Conservation (phyloP, 35 echinoderm and acorn worm species). For the Lytechinus pictus region DNA sequence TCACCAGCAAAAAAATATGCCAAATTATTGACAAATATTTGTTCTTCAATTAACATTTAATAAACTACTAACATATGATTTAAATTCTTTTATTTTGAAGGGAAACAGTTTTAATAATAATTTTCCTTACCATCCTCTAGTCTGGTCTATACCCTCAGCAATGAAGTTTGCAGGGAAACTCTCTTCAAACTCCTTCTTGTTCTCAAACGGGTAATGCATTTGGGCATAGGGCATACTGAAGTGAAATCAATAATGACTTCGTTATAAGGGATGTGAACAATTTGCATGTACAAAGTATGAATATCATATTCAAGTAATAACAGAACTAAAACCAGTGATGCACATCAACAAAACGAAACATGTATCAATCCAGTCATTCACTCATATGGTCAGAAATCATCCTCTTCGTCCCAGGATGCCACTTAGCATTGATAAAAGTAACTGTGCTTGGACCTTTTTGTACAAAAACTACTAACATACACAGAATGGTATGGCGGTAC, state of each 20-base stretch:
- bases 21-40: too few species aligned
- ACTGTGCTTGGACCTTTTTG: too few species aligned
- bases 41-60: too few species aligned
- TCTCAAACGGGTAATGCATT: conserved; percentile 97
- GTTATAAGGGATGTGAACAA: not conserved
- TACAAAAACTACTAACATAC: too few species aligned
- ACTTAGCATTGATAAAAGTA: too few species aligned
- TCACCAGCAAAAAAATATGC: too few species aligned
- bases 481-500: too few species aligned
- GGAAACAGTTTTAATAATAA: not conserved
- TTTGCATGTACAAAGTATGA: not conserved
- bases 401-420: too few species aligned
- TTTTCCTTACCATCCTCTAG: conserved; percentile 89
- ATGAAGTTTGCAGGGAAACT: conserved; percentile 97
- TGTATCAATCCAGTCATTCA: too few species aligned
- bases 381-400: too few species aligned
- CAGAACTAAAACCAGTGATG: not conserved
- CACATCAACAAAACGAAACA: not conserved
- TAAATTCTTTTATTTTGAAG: not conserved
- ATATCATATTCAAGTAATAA: not conserved
- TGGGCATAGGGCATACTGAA: conserved; percentile 98
- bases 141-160: conserved; percentile 98
- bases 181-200: conserved; percentile 98
- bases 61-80: not conserved
- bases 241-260: not conserved